A percentile compares a stretch with the other conserved stretches of the same genome.
These are phyloP conservation scores for Rhagium mordax DNA, from an alignment of 2,888 invertebrate genomes.

Conservation along the genomic window DNA sequence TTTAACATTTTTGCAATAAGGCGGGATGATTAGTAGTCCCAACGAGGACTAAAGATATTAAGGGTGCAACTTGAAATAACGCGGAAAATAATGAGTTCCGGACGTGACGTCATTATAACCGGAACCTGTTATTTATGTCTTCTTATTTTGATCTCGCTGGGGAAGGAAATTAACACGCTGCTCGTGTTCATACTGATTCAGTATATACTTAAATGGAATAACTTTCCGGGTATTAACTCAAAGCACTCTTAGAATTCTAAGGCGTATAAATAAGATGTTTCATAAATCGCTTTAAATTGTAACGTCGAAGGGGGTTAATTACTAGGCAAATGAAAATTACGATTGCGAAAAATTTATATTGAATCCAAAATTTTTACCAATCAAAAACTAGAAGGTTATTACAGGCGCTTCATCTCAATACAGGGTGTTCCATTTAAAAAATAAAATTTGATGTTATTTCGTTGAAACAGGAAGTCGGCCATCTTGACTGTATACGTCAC, in stretches of 20 bases:
- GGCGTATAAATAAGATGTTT: slow-evolving; percentile 19
- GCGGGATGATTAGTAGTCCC: slow-evolving; percentile 66
- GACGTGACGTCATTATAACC: slow-evolving; percentile 72
- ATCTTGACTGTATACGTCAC: too few species aligned
- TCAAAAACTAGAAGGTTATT: too few species aligned
- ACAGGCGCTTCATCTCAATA: too few species aligned
- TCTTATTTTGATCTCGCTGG: slow-evolving; percentile 68
- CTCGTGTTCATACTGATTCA: slow-evolving; percentile 63
- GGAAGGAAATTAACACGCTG: slow-evolving; percentile 67
- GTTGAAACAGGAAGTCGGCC: too few species aligned
- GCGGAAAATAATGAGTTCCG: slow-evolving; percentile 71
- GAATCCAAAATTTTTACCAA: too few species aligned
- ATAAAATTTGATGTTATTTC: too few species aligned
- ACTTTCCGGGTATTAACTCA: slow-evolving; percentile 60
- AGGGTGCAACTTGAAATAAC: slow-evolving; percentile 70
- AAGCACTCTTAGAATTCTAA: slow-evolving; percentile 38
- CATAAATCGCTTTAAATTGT: slow-evolving; percentile 1
- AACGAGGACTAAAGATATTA: slow-evolving; percentile 66
- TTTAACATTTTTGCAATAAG: slow-evolving; percentile 48
- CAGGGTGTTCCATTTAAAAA: too few species aligned
- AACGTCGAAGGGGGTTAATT: too few species aligned
- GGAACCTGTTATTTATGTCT: slow-evolving; percentile 71
- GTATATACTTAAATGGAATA: slow-evolving; percentile 65
- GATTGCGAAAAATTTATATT: too few species aligned
- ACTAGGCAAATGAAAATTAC: too few species aligned